These are phyloP conservation scores for Acleris laterana DNA, from an alignment of 2,888 invertebrate genomes.

Conservation along the genomic window DNA sequence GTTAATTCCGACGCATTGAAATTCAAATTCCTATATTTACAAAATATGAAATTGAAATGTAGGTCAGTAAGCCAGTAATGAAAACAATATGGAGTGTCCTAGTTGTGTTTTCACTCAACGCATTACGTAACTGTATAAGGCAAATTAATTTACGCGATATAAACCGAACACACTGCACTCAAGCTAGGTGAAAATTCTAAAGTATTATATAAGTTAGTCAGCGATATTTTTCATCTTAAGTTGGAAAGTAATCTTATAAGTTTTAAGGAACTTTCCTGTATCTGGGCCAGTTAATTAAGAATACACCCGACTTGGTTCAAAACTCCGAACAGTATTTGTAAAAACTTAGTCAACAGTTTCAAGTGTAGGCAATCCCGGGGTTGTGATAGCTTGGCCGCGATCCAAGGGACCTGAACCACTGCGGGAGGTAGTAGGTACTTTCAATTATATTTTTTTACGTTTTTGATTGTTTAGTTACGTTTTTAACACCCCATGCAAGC, in stretches of 20 bases:
- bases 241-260: background rate
- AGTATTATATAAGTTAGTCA: too few species aligned
- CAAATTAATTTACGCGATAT: too few species aligned
- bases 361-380: conserved; percentile 47
- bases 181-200: too few species aligned
- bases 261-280: conserved; percentile 1
- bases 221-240: background rate
- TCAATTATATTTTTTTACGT: conserved; percentile 21
- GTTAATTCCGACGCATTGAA: too few species aligned
- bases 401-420: conserved; percentile 44
- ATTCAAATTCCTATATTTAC: too few species aligned
- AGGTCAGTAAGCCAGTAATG: too few species aligned
- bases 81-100: too few species aligned
- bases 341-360: conserved; percentile 40
- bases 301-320: conserved; percentile 26
- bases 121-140: too few species aligned
- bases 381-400: conserved; percentile 52
- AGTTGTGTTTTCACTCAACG: too few species aligned
- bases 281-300: conserved; percentile 31
- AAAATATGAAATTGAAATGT: too few species aligned
- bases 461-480: conserved; percentile 10
- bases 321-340: conserved; percentile 25
- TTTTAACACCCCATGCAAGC: conserved; percentile 9
- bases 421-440: conserved; percentile 13
- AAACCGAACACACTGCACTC: too few species aligned